Conservation (phyloP, 2,113 vertebrate species). For the Pluvialis apricaria region DNA sequence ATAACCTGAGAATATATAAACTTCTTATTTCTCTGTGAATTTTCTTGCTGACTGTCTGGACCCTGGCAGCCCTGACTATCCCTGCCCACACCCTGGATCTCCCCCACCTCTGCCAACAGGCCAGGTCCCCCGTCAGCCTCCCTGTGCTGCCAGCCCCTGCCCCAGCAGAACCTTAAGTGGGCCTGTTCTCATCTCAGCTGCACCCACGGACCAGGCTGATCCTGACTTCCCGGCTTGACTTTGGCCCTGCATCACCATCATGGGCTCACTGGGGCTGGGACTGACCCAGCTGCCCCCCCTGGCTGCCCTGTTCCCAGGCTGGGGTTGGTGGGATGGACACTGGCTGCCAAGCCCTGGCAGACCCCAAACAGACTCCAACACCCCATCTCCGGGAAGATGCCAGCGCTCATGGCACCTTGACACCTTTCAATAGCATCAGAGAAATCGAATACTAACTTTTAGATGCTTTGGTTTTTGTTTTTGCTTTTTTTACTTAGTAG, state of each 20-base stretch:
- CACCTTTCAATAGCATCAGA: neutral
- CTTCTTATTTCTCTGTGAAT: neutral
- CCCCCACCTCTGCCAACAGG: accelerated
- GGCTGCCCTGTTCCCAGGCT: neutral
- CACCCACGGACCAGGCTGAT: neutral
- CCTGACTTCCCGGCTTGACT: neutral
- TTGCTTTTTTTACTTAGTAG: neutral
- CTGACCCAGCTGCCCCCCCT: neutral
- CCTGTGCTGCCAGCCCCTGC: neutral
- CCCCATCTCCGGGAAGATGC: accelerated
- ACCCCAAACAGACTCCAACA: accelerated
- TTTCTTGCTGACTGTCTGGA: neutral
- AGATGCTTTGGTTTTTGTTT: neutral
- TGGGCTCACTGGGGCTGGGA: neutral
- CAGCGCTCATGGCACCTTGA: neutral
- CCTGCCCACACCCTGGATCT: accelerated
- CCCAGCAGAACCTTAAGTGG: neutral
- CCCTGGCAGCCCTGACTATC: neutral
- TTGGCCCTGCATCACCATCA: neutral
- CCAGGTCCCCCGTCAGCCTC: neutral
- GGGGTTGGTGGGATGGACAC: neutral
- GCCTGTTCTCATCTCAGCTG: neutral
- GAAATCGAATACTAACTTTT: neutral
- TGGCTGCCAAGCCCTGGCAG: neutral
- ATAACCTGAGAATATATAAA: neutral